Evolutionary conservation across 2,888 invertebrate species (phyloP).

Genomic region (Lapara coniferarum): DNA sequence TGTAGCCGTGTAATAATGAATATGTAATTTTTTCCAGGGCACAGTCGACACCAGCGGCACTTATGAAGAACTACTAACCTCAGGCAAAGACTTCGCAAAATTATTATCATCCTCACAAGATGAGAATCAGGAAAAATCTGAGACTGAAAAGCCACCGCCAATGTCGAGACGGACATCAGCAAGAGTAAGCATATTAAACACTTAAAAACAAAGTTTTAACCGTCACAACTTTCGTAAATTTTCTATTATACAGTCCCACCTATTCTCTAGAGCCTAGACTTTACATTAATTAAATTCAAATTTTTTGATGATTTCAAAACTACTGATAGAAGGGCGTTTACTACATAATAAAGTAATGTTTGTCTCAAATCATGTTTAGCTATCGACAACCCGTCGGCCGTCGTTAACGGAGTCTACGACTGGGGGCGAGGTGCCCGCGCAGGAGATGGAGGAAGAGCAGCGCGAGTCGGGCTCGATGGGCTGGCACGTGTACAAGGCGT

Average conservation of each 20-base stretch:
- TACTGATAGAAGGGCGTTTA: no score
- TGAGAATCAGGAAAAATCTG: slow-evolving; percentile 66
- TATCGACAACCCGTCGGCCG: slow-evolving; percentile 74
- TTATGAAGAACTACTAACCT: slow-evolving; percentile 80
- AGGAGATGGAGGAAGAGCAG: slow-evolving; percentile 85
- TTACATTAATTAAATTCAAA: no score
- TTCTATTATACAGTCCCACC: no score
- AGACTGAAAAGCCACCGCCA: slow-evolving; percentile 60
- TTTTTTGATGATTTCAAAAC: no score
- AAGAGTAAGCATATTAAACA: slow-evolving; percentile 55
- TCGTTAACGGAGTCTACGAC: slow-evolving; percentile 76
- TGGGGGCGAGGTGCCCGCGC: slow-evolving; percentile 69
- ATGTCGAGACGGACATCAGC: slow-evolving; percentile 72
- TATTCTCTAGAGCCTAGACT: no score
- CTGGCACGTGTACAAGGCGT: slow-evolving; percentile 85
- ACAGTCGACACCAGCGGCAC: slow-evolving; percentile 83
- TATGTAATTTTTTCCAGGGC: slow-evolving; percentile 64
- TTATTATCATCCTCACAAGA: slow-evolving; percentile 78
- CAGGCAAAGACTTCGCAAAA: slow-evolving; percentile 85
- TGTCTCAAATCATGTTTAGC: slow-evolving; percentile 43
- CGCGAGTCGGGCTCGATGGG: slow-evolving; percentile 86
- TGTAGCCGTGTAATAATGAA: background rate
- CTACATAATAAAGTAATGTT: no score
- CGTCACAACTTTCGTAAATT: no score
- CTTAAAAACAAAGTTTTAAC: background rate